Percentiles rank a stretch among this genome's conserved stretches.
phyloP scores from a whole-genome alignment of 2,797 vertebrate species.

The Chiloscyllium punctatum region DNA sequence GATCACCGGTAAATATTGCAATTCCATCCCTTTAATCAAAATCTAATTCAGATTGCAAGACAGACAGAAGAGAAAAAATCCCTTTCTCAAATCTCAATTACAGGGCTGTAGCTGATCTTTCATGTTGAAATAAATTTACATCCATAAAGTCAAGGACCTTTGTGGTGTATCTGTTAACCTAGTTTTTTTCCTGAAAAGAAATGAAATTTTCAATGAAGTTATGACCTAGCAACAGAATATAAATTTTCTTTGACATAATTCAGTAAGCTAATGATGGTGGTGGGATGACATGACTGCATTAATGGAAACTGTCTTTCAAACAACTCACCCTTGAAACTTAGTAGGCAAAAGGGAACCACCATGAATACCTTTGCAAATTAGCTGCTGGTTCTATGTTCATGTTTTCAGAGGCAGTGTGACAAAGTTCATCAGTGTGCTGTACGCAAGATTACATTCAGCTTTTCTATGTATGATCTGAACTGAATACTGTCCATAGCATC shows the following conservation, averaged over 20 bases:
- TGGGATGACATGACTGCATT: neutral
- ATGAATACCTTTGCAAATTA: neutral
- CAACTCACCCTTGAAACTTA: neutral
- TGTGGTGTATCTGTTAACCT: neutral
- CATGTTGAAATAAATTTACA: neutral
- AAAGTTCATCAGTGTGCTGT: neutral
- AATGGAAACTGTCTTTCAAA: neutral
- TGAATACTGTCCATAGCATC: neutral
- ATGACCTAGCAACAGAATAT: neutral
- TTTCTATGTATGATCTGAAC: too few species aligned
- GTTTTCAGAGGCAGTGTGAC: neutral
- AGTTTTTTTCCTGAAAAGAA: neutral
- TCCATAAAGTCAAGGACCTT: neutral
- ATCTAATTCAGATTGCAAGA: neutral
- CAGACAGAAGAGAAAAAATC: neutral
- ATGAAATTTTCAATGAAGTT: neutral
- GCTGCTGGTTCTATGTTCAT: neutral
- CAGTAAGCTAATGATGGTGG: neutral
- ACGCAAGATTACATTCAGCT: neutral
- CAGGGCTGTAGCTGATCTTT: neutral
- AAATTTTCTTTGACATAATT: neutral
- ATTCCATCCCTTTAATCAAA: neutral
- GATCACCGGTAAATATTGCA: neutral
- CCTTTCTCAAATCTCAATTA: neutral
- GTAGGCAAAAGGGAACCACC: neutral